Base-by-base conservation (phyloP, 2,888 invertebrate species). In the Cryptocephalus primarius region DNA sequence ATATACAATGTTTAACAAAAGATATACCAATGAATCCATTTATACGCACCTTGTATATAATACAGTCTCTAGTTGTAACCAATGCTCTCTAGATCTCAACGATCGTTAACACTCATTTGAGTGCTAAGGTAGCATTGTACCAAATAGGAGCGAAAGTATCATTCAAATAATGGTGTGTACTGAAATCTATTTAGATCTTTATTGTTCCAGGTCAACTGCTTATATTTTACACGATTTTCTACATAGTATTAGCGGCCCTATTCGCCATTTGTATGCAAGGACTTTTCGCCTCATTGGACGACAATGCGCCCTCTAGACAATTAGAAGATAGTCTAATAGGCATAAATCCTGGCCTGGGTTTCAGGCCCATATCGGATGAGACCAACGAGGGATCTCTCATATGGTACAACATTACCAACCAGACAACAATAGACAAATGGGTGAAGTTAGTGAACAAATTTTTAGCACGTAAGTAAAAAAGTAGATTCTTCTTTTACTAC, bases 201-300 rank as follows among this genome's bases (percentile, higher is more conserved):
- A 22, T 58, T 60, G 46, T 79, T 82, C 22, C 79, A 93, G 93
- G 79, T 51, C 83, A 89, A 67, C 79, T 93, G 50, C 63, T 85
- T 14, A 54, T 83, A 0, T 97, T 96, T 76, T 97, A 96, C 74
- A 53, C 78, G 40, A 77, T 91, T 54, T 96, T 95, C 77, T 96
- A 93, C 73, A 75, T 80, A 42, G 79, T 82, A 48, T 75, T 97
- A 65, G 86, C 86, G 11, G 80, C 85, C 8, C 73, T 96, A 62
- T 95, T 93, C 69, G 78, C 86, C 1, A 79, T 89, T 44, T 92
- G 93, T 69, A 82, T 94, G 79, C 82, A 86, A 49, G 86, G 85
- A 1, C 77, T 97, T 56, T 74, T 88, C 59, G 72, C 80, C 39
- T 81, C 85, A 0, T 63, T 94, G 49, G 77, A 82, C 53, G 67